A percentile compares a stretch with the other conserved stretches of the same genome.
Conservation (phyloP, 30 jellyfish, hydroid and myxozoan species). For the Hydractinia symbiolongicarpus region DNA sequence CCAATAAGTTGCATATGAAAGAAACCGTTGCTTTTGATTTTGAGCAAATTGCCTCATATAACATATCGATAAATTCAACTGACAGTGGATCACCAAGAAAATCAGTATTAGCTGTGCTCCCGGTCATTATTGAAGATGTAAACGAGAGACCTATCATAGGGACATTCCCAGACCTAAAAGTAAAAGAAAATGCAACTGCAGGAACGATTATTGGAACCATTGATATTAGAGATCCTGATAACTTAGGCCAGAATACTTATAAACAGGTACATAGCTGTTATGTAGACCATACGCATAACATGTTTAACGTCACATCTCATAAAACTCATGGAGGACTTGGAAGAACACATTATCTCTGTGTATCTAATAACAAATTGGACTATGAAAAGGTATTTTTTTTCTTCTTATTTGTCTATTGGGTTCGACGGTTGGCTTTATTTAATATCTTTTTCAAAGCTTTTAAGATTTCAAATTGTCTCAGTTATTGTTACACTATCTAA, state of each 20-base stretch:
- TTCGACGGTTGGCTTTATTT: too few relatives aligned
- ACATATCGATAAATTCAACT: constrained; percentile 36
- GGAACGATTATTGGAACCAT: constrained; percentile 55
- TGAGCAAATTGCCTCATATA: constrained; percentile 52
- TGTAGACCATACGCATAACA: not conserved
- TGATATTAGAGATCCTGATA: constrained; percentile 66
- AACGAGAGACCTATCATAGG: constrained; percentile 71
- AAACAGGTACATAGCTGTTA: constrained; percentile 23
- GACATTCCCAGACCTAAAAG: constrained; percentile 19
- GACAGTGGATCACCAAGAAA: constrained; percentile 58
- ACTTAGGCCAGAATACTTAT: constrained; percentile 9
- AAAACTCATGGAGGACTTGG: constrained; percentile 38
- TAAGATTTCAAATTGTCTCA: too few relatives aligned
- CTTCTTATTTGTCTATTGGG: not conserved
- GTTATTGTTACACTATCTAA: too few relatives aligned
- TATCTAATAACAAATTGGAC: constrained; percentile 32
- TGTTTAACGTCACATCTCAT: constrained; percentile 28
- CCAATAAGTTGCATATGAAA: constrained; percentile 17
- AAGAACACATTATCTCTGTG: constrained; percentile 25
- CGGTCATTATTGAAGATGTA: constrained; percentile 44
- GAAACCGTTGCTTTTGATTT: constrained; percentile 36
- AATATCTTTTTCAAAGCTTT: too few relatives aligned
- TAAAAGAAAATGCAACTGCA: constrained; percentile 48
- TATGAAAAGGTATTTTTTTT: constrained; percentile 54
- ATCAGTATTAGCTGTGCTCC: constrained; percentile 13